phyloP scores from a whole-genome alignment of 2,797 vertebrate species.

The Antennarius maculatus region DNA sequence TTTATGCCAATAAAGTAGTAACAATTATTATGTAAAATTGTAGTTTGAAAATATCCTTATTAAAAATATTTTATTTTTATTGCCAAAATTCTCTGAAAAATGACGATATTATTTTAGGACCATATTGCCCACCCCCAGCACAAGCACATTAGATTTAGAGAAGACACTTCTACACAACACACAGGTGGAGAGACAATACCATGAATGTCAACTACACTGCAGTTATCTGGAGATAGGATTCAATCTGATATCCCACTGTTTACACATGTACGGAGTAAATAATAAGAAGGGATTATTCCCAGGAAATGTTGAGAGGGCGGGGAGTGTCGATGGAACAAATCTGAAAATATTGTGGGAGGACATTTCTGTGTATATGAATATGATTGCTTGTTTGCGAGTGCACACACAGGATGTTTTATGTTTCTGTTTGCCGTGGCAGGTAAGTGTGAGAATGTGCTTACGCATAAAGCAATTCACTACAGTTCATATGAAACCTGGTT shows the following conservation, averaged over 20 bases:
- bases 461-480: slow-evolving; percentile 13
- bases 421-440: slow-evolving; percentile 1
- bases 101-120: too few relatives aligned
- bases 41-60: too few relatives aligned
- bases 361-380: slow-evolving; percentile 12
- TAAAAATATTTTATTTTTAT: too few relatives aligned
- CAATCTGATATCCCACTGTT: slow-evolving; percentile 68
- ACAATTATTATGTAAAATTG: too few relatives aligned
- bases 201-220: slow-evolving; percentile 65
- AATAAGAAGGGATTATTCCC: slow-evolving; percentile 55
- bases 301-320: slow-evolving; percentile 30
- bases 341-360: slow-evolving; percentile 33
- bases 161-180: slow-evolving; percentile 44
- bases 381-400: neutral
- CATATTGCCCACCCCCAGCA: slow-evolving; percentile 5
- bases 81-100: too few relatives aligned
- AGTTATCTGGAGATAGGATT: slow-evolving; percentile 60
- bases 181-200: slow-evolving; percentile 42
- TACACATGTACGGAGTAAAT: slow-evolving; percentile 63
- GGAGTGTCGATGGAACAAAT: slow-evolving; percentile 16
- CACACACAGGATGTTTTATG: neutral
- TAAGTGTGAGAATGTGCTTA: slow-evolving; percentile 9
- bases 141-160: slow-evolving; percentile 53
- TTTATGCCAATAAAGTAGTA: too few relatives aligned
- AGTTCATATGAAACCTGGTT: slow-evolving; percentile 47